phyloP scores from a whole-genome alignment of 2,888 invertebrate genomes.

The Drosophila limbata region DNA sequence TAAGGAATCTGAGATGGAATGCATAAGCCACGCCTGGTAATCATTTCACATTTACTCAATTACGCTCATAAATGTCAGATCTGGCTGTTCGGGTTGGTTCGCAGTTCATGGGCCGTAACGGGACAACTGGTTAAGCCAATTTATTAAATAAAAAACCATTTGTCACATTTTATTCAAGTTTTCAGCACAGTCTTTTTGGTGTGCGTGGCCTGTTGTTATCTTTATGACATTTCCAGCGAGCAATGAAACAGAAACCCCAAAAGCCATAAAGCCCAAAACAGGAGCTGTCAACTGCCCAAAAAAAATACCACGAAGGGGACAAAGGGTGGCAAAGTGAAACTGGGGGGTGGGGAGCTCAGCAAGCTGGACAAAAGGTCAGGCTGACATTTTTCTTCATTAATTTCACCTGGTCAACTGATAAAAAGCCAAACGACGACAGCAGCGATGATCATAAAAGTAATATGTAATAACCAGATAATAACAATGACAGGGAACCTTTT shows the following conservation, averaged over 20 bases:
- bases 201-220: conserved; percentile 61
- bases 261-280: conserved; percentile 60
- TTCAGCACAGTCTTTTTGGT: conserved; percentile 53
- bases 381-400: conserved; percentile 75
- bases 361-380: conserved; percentile 55
- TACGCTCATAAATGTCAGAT: conserved; percentile 65
- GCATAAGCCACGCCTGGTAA: conserved; percentile 40
- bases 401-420: conserved; percentile 78
- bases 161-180: conserved; percentile 80
- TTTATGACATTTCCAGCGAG: conserved; percentile 67
- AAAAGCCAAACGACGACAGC: conserved; percentile 54
- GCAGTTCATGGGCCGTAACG: conserved; percentile 40
- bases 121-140: conserved; percentile 78
- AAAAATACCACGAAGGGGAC: conserved; percentile 18
- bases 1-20: conserved; percentile 33
- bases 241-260: conserved; percentile 63
- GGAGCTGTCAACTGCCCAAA: conserved; percentile 39
- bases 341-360: conserved; percentile 11
- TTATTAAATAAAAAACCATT: conserved; percentile 81
- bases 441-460: conserved; percentile 62
- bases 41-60: conserved; percentile 73
- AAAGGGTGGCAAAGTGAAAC: conserved; percentile 26
- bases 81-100: conserved; percentile 23
- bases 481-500: conserved; percentile 45
- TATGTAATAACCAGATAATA: conserved; percentile 69